phyloP scores from a whole-genome alignment of 2,888 invertebrate genomes.

The Agrypnus murinus region DNA sequence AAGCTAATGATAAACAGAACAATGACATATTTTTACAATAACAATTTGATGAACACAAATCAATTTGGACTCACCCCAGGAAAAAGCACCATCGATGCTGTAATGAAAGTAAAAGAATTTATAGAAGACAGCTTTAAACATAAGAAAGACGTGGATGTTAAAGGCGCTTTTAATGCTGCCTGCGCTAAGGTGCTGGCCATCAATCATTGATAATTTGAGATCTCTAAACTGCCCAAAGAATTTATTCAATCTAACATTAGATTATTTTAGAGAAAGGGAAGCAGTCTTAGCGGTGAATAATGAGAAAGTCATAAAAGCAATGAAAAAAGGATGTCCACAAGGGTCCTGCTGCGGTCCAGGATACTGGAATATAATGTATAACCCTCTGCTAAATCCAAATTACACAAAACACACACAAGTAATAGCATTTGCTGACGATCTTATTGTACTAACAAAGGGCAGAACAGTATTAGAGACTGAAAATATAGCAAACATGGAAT shows the following conservation, averaged over 20 bases:
- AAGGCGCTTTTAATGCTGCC: conserved; percentile 2
- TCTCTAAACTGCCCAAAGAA: not conserved
- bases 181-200: conserved; percentile 12
- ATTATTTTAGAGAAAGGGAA: not conserved
- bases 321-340: conserved; percentile 9
- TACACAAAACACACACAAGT: conserved; percentile 4
- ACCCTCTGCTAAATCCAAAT: not conserved
- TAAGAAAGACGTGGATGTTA: not conserved
- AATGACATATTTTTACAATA: not conserved
- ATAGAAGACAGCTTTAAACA: not conserved
- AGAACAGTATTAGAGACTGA: not conserved
- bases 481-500: conserved; percentile 10
- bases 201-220: not conserved
- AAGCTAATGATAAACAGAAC: conserved; percentile 1
- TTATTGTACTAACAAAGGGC: not conserved
- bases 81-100: not conserved
- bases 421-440: too few species aligned
- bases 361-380: conserved; percentile 12
- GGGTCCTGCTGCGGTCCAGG: not conserved
- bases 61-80: not conserved
- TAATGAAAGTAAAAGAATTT: not conserved
- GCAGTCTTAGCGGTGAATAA: not conserved
- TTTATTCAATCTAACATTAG: conserved; percentile 1
- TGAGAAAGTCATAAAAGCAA: not conserved
- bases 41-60: not conserved